Base-by-base conservation (phyloP, 2,797 vertebrate genomes). In the Sparus aurata region DNA sequence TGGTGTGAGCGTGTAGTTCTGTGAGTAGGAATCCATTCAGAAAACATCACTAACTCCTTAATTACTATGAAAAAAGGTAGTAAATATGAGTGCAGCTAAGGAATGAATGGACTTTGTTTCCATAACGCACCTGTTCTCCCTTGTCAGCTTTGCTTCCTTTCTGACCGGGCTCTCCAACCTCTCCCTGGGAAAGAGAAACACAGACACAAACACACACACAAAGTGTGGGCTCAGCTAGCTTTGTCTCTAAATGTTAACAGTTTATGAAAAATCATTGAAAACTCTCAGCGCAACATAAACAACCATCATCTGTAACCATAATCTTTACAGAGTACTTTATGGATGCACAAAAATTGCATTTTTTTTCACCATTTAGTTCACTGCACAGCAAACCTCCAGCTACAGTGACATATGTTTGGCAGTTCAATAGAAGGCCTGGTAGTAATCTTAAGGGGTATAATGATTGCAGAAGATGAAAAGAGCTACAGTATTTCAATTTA, bases 101-200 rank as follows among this genome's bases (percentile, higher is more conserved):
- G 3, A 53, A 4, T 17, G 2, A 45, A 57, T 50, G 15, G 34
- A 25, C 13, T 34, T 23, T 0, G 25, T 18, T 54, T 57, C 53
- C 0, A 68, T 50, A 16, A 95, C 96, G 92, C 84, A 99, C 98
- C 17, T 98, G 98, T 92, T 99, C 98, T 92, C 98, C 98, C 89
- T 99, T 99, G 95, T 99, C 97, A 0, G 95, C 98, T 93, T 99
- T 99, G 90, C 97, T 97, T 87, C 98, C 98, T 93, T 99, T 99
- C 91, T 99, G 98, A 64, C 98, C 98, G 0, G 97, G 97, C 92
- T 99, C 98, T 85, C 98, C 98, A 75, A 98, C 97, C 94, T 99
- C 98, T 93, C 98, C 98, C 98, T 99, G 72, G 84, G 92, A 88
- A 70, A 80, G 83, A 94, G 52, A 82, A 66, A 84, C 2, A 78